Percentiles rank a stretch among this genome's conserved stretches.
Conservation (phyloP, 1,140 invertebrate species). For the Conus ventricosus region DNA sequence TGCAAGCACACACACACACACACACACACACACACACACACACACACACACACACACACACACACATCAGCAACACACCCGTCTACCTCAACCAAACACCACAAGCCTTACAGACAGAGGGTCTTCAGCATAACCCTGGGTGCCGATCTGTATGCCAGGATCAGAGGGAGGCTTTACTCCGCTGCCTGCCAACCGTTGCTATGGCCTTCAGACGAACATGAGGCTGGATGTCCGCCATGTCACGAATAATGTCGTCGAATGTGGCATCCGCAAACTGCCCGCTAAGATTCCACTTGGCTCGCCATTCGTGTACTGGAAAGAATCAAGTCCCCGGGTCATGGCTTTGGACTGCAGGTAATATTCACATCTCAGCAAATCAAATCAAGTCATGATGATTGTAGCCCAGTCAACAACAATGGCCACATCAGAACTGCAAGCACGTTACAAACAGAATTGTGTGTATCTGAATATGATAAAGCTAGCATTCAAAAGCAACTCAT, state of each 20-base stretch:
- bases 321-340: too few species aligned
- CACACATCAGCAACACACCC: too few species aligned
- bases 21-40: too few species aligned
- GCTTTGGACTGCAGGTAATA: neutral
- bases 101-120: neutral
- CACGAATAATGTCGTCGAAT: conserved; percentile 68
- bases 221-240: conserved; percentile 73
- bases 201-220: conserved; percentile 72
- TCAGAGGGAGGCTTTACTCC: conserved; percentile 59
- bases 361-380: neutral
- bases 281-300: conserved; percentile 68
- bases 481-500: too few species aligned
- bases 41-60: too few species aligned
- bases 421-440: neutral
- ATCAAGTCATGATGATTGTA: neutral
- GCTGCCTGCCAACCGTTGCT: conserved; percentile 67
- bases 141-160: neutral
- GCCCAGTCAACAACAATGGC: neutral
- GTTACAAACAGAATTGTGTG: too few species aligned
- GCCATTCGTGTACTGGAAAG: conserved; percentile 70
- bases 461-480: too few species aligned
- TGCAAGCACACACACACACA: too few species aligned
- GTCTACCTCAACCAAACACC: neutral
- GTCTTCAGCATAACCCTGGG: neutral
- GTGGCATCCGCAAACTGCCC: conserved; percentile 70